Percentiles rank a stretch among this genome's conserved stretches.
phyloP scores from a whole-genome alignment of 2,797 vertebrate species.

The Siniperca scherzeri region DNA sequence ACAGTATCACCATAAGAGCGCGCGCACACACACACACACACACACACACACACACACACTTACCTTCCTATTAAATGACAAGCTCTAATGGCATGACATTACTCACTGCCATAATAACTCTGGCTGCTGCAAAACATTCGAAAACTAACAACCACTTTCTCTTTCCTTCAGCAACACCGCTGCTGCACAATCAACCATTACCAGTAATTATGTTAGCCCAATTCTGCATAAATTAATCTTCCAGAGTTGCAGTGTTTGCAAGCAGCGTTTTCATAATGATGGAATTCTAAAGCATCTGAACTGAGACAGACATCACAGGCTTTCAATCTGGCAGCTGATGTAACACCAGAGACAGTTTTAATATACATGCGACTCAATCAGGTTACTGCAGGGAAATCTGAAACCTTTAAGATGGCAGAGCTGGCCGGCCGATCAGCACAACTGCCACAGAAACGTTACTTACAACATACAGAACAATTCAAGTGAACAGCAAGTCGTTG shows the following conservation, averaged over 20 bases:
- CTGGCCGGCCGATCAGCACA: neutral
- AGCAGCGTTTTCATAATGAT: conserved; percentile 48
- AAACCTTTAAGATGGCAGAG: conserved; percentile 15
- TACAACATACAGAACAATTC: neutral
- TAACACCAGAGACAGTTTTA: conserved; percentile 18
- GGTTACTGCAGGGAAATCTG: conserved; percentile 19
- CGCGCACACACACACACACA: conserved; percentile 24
- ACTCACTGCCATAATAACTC: conserved; percentile 61
- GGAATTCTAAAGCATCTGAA: conserved; percentile 50
- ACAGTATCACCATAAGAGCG: neutral
- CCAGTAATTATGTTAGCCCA: conserved; percentile 50
- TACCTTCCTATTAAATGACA: conserved; percentile 59
- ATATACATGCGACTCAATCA: conserved; percentile 11
- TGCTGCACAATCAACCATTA: conserved; percentile 54
- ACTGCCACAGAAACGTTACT: neutral
- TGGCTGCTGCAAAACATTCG: conserved; percentile 55
- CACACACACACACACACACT: conserved; percentile 44
- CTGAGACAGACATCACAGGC: conserved; percentile 21
- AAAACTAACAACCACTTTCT: conserved; percentile 51
- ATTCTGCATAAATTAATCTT: conserved; percentile 53
- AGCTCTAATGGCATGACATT: conserved; percentile 66
- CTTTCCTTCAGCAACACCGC: conserved; percentile 10
- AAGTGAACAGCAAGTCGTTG: neutral
- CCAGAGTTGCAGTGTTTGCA: conserved; percentile 48
- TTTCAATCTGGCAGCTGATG: conserved; percentile 33